Base-by-base conservation (phyloP, 2,888 invertebrate species). In the Chironomus tentans region DNA sequence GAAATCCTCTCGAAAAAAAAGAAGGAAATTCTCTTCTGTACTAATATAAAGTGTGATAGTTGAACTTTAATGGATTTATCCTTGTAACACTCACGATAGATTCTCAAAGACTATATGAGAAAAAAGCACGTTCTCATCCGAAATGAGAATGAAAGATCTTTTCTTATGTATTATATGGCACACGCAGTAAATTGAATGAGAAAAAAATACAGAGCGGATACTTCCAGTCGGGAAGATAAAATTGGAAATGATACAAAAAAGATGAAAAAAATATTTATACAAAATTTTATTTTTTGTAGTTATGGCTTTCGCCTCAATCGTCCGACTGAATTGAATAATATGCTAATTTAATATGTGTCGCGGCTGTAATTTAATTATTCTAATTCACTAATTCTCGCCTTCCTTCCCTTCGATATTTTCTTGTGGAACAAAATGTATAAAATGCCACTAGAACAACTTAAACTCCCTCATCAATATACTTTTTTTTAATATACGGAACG, bases 311-410 rank as follows among this genome's bases (percentile, higher is more conserved):
- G 38, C 38, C 38, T 38, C 38, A 38, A 38, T 38, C 38, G 56
- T 56, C 56, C 38, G 18, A 56, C 38, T 56, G 56, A 18, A 56
- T 18, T 56, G 15, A 56, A 50, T n/a, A 56, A 15, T 56, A 56
- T 56, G 13, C 21, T 72, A 72, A 72, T 72, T 72, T 6, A 72
- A 72, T 72, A 72, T 72, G 18, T 18, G 61, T n/a, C 22, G 24
- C 5, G 38, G 13, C n/a, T 10, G 38, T 72, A 72, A 72, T 72
- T 72, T 18, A 72, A 72, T 72, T 72, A 72, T 24, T 24, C 72
- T 72, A 72, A 71, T 71, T 71, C 71, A 71, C 71, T 70, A 70
- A 22, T 56, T 71, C 71, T 56, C 50, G 21, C 6, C 21, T 56
- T 56, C 56, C 71, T 56, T 71, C 50, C 6, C 21, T 56, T 56